Percentiles rank a stretch among this genome's conserved stretches.
Evolutionary conservation across 2,113 vertebrate genomes (phyloP).

Genomic region (Rhabdornis inornatus): DNA sequence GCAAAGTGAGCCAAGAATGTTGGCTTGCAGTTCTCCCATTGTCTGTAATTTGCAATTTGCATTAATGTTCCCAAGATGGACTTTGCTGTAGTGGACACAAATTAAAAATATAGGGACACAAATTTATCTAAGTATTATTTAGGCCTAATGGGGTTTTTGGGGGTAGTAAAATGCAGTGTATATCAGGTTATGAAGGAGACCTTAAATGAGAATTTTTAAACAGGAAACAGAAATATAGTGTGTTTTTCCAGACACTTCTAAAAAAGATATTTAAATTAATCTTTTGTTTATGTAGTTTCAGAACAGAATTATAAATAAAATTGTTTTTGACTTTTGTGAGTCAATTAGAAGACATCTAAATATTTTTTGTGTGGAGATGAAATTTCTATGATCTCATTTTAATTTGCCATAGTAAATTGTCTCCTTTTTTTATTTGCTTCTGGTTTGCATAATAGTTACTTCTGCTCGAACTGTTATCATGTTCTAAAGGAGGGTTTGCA

Average conservation of each 20-base stretch:
- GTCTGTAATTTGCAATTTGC: background rate
- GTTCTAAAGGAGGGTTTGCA: conserved; percentile 28
- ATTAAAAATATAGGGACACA: background rate
- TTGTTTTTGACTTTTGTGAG: conserved; percentile 4
- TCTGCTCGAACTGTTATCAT: conserved; percentile 17
- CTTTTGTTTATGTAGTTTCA: background rate
- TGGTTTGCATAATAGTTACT: conserved; percentile 61
- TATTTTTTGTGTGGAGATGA: conserved; percentile 53
- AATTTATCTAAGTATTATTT: background rate
- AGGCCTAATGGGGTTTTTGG: rapidly evolving
- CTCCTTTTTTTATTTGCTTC: conserved; percentile 62
- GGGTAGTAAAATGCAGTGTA: background rate
- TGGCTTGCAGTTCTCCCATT: background rate
- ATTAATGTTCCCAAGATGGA: background rate
- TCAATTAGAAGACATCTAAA: conserved; percentile 34
- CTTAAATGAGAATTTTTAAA: background rate
- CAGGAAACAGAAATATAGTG: background rate
- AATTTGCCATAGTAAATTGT: conserved; percentile 67
- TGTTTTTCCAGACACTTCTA: background rate
- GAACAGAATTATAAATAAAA: background rate
- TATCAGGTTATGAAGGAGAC: background rate
- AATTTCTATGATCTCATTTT: conserved; percentile 60
- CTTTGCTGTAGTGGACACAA: background rate
- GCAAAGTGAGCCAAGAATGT: background rate
- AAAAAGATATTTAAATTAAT: background rate